Evolutionary conservation across 2,888 invertebrate species (phyloP), one percentile per base, ranked within the genome.

Genomic region (Zaprionus lineosus): DNA sequence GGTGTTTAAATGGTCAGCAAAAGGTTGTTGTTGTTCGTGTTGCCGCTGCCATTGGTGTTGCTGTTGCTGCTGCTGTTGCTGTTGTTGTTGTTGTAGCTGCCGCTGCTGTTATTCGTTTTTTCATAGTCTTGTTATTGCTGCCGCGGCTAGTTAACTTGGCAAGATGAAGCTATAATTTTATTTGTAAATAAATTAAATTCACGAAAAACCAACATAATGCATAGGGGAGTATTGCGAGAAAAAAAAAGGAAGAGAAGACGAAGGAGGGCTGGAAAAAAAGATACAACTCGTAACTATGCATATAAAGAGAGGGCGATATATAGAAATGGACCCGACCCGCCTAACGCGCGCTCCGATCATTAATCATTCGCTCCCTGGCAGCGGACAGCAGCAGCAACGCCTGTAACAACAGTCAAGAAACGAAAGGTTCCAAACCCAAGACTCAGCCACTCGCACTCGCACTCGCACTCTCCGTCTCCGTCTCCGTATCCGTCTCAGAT

Each of bases 171-270:
- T 71, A 83, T 84, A 79, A 78, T 79, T 82, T 84, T 67, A 74
- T 84, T 82, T 82, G 75, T 84, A 74, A 84, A 78, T 84, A 70
- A 82, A 78, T 84, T 84, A 70, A 82, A 78, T 84, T 81, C 84
- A 77, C 78, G 77, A 74, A 78, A 78, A 78, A 84, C 84, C 77
- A 84, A 78, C 84, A 84, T 24, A 39, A 33, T 51, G 28, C 16
- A 11, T 24, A 29, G 24, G 51, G 29, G 21, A 46, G 1, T 34
- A 19, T 18, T 7, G 7, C 47, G 9, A 24, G 31, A 19, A 15
- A 34, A 9, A 11, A 18, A 7, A 21, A 11, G 21, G 12, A 31
- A 15, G 21, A 19, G 18, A 28, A 26, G 6, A 9, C 7, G 21
- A 36, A 52, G n/a, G n/a, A n/a, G n/a, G n/a, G n/a, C n/a, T n/a